Conservation (phyloP, 2,797 vertebrate species). For the Spinibarbus caldwelli region DNA sequence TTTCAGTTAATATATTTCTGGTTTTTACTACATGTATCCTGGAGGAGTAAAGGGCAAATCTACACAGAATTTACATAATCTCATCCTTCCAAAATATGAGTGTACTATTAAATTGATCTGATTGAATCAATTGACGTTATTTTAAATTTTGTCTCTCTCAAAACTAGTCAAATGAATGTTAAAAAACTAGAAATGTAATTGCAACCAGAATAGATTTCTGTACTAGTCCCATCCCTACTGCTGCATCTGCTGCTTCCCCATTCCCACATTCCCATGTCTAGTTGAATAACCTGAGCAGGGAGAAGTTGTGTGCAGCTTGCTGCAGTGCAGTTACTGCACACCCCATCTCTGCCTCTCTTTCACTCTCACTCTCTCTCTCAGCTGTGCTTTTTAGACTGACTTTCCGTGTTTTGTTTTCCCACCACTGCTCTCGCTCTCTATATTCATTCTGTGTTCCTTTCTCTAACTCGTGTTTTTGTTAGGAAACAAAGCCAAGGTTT, state of each 20-base stretch:
- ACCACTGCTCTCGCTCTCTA: slow-evolving; percentile 32
- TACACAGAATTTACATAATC: background rate
- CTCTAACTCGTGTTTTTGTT: slow-evolving; percentile 11
- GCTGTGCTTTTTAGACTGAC: slow-evolving; percentile 46
- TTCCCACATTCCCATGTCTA: slow-evolving; percentile 31
- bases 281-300: slow-evolving; percentile 35
- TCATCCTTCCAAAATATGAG: background rate
- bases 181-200: background rate
- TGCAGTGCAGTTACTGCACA: slow-evolving; percentile 70
- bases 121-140: too few relatives aligned
- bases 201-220: background rate
- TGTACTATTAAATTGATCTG: too few relatives aligned
- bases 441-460: background rate
- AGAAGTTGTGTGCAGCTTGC: slow-evolving; percentile 42
- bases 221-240: slow-evolving; percentile 42
- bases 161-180: background rate
- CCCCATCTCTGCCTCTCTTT: slow-evolving; percentile 19
- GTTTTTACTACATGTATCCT: too few relatives aligned
- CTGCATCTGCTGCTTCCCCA: slow-evolving; percentile 45
- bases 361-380: slow-evolving; percentile 42
- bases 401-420: slow-evolving; percentile 53
- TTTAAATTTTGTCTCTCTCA: background rate
- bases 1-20: too few relatives aligned
- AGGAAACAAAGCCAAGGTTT: background rate
- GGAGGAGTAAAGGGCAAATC: background rate